Evolutionary conservation across 2,888 invertebrate species (phyloP).

Genomic region (Coleophora deauratella): DNA sequence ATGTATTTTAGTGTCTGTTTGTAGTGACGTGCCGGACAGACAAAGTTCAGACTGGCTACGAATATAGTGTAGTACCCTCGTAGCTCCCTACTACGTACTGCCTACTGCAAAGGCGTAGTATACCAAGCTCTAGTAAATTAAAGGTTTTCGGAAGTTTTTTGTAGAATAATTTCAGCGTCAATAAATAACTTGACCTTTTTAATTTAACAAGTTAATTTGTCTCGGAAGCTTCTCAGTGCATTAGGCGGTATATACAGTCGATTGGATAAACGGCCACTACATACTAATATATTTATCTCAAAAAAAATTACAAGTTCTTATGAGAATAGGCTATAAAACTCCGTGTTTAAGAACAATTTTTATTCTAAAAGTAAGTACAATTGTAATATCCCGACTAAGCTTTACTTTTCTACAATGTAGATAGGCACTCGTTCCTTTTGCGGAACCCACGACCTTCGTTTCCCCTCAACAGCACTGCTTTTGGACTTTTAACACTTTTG

Average conservation of each 20-base stretch:
- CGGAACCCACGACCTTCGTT: constrained; percentile 33
- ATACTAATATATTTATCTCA: not conserved
- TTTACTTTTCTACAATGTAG: constrained; percentile 66
- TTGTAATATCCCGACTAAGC: constrained; percentile 54
- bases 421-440: constrained; percentile 36
- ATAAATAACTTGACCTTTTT: too few species aligned
- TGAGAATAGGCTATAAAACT: constrained; percentile 67
- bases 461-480: constrained; percentile 33
- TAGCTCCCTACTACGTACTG: too few species aligned
- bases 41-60: too few species aligned
- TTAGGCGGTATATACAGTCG: constrained; percentile 23
- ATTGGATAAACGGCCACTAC: constrained; percentile 1
- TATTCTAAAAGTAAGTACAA: constrained; percentile 46
- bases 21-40: too few species aligned
- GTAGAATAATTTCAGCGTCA: too few species aligned
- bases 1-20: too few species aligned
- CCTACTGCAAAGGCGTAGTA: too few species aligned
- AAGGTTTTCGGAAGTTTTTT: too few species aligned
- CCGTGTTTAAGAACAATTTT: constrained; percentile 56
- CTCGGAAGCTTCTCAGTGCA: constrained; percentile 23
- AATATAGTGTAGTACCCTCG: too few species aligned
- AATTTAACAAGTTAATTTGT: too few species aligned
- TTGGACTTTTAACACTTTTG: constrained; percentile 16
- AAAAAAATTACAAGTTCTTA: constrained; percentile 59
- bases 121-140: too few species aligned